Base-by-base conservation (phyloP, 2,888 invertebrate genomes). In the Parnassius mnemosyne region DNA sequence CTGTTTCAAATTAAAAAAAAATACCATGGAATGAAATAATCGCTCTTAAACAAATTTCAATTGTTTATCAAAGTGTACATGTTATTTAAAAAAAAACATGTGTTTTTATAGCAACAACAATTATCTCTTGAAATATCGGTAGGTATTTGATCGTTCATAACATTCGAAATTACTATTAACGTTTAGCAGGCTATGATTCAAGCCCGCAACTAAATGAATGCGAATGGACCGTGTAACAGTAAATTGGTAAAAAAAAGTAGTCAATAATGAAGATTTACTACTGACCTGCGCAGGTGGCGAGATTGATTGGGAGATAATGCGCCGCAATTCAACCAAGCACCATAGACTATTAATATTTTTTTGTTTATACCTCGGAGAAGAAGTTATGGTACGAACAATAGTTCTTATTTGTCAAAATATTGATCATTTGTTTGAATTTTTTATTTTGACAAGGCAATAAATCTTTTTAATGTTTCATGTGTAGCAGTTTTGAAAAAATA, bases 191-290 rank as follows among this genome's bases (percentile, higher is more conserved):
- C 68, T 62, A 65, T 63, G 67, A 65, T 67, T 68, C 59, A 66
- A 71, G 66, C 62, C 65, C 66, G 64, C 65, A 16, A 56, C 64
- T 63, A 67, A 64, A 65, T 64, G 64, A 63, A 64, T 61, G 58
- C 75, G 69, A 72, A 73, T 72, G 72, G 71, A 65, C 72, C 71
- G 69, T 70, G 68, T 84, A 86, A 85, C 84, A 80, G 85, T 84
- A 81, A 82, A 84, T 77, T 76, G 76, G 75, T 79, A 47, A 83
- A 84, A 82, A n/a, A 83, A 84, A 79, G 73, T 65, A 72, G 73
- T 77, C 80, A 82, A 84, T 84, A 85, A 84, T 81, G 79, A 85
- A 84, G 84, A 85, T 86, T 85, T 86, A 86, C 81, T 80, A 79
- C 76, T 75, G 75, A 71, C 72, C 68, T 72, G 74, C 71, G 76